Evolutionary conservation across 1,140 invertebrate species (phyloP), one percentile per base, ranked within the genome.

Genomic region (Melitaea cinxia): DNA sequence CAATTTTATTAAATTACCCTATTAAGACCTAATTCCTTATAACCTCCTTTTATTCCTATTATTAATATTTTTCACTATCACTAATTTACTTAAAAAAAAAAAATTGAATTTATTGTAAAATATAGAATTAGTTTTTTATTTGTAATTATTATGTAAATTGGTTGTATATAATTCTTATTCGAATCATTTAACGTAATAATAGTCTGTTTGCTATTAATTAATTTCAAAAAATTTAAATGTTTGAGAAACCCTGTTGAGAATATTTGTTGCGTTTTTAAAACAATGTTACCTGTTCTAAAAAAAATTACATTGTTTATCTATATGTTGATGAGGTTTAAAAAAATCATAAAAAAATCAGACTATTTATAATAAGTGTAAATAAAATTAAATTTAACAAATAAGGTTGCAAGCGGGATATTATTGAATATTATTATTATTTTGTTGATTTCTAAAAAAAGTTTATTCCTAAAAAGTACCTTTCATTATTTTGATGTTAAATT

Each of bases 381-480:
- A 60, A 42, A 42, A 42, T 5, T 54, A 54, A 66, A 26, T 14
- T 54, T 59, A 54, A 50, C 42, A 47, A 10, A n/a, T 64, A 39
- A 56, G 30, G 42, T 59, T 54, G 39, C 42, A 52, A 45, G 62
- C 73, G 79, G 76, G 73, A 78, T 81, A 82, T 79, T 74, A 77
- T 79, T 66, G 76, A 42, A 42, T 42, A 42, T 42, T 42, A 42
- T 42, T 42, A 42, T 42, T 42, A 67, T 85, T 80, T 83, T 87
- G 84, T 89, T 89, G 83, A 85, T 19, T 72, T 80, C 79, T 85
- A 78, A 85, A 89, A 39, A 42, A 88, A 79, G 74, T 86, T 84
- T 88, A 88, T 88, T 89, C 85, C 85, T 88, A 84, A 76, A 77
- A 82, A 72, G 84, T 89, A 89, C 83, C 87, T 88, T 86, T 82